phyloP scores from a whole-genome alignment of 2,888 invertebrate genomes.

The Eristalis tenax region DNA sequence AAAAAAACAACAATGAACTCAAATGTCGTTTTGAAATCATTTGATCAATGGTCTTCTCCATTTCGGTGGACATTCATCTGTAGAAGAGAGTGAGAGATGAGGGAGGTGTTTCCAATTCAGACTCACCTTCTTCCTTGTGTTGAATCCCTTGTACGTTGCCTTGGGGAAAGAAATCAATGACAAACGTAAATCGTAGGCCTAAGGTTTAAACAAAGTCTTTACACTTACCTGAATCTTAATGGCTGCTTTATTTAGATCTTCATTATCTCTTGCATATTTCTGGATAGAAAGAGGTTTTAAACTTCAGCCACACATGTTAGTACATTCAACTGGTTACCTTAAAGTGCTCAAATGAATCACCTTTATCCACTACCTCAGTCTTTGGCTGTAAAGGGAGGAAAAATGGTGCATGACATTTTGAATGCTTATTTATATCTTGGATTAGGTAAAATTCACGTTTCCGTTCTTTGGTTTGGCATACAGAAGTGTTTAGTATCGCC shows the following conservation, averaged over 20 bases:
- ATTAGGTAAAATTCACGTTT: no score
- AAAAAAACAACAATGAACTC: not conserved
- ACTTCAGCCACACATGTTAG: not conserved
- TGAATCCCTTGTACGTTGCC: conserved; percentile 21
- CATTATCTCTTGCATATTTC: not conserved
- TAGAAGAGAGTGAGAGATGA: no score
- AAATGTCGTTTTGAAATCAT: not conserved
- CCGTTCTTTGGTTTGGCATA: no score
- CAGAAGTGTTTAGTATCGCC: no score
- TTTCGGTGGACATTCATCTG: not conserved
- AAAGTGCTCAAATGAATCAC: not conserved
- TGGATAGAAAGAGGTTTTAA: not conserved
- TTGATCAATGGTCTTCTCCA: not conserved
- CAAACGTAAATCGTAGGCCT: not conserved
- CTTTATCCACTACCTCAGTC: no score
- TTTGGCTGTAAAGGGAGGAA: no score
- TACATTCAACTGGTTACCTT: not conserved
- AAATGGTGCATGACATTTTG: no score
- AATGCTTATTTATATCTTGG: not conserved
- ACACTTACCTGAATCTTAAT: conserved; percentile 46
- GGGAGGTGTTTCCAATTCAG: rapidly evolving
- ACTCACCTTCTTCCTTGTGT: conserved; percentile 3
- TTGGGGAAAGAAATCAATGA: not conserved
- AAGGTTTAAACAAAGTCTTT: no score
- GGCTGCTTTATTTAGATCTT: conserved; percentile 29